phyloP scores from a whole-genome alignment of 2,113 vertebrate species.

The Collichthys lucidus region DNA sequence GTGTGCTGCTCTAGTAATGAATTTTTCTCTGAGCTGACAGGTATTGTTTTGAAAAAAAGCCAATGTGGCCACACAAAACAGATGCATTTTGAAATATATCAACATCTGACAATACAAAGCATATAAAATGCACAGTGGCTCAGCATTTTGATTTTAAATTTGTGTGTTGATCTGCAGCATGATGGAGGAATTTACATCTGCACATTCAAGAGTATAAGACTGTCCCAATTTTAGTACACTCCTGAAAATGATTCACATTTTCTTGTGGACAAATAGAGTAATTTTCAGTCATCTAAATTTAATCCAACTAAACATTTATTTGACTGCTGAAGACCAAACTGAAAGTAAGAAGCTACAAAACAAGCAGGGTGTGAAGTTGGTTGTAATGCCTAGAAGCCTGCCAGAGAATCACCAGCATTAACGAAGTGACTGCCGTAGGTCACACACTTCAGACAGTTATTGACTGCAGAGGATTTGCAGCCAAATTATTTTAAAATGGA shows the following conservation, averaged over 20 bases:
- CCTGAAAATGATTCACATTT: neutral
- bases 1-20: neutral
- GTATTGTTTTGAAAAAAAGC: neutral
- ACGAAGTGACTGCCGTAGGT: neutral
- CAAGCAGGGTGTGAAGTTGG: neutral
- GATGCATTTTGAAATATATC: neutral
- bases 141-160: neutral
- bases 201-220: neutral
- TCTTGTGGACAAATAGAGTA: neutral
- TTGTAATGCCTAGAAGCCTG: neutral
- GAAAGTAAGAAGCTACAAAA: neutral
- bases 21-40: neutral
- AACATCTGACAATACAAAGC: neutral
- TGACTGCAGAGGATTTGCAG: neutral
- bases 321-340: neutral
- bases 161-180: neutral
- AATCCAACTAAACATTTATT: neutral
- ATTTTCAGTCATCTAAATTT: neutral
- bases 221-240: neutral
- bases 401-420: neutral
- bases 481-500: neutral
- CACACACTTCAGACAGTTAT: neutral
- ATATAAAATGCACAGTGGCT: neutral
- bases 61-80: neutral
- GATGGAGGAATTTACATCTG: neutral